phyloP scores from a whole-genome alignment of 2,888 invertebrate species.

The Dioctria rufipes region DNA sequence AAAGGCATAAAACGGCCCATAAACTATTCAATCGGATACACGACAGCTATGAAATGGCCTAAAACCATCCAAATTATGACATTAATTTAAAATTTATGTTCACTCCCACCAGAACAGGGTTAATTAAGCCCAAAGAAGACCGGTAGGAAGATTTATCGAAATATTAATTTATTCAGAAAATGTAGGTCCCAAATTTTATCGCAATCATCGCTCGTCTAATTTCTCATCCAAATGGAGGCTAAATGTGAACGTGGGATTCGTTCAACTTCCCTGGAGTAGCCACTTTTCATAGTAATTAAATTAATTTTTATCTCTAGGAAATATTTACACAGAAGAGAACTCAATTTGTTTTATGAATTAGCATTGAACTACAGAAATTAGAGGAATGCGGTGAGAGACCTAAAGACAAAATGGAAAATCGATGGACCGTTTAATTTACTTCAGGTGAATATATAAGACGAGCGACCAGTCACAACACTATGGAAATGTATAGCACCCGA shows the following conservation, averaged over 20 bases:
- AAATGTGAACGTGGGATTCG: not conserved
- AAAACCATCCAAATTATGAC: slow-evolving; percentile 36
- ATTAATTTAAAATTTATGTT: slow-evolving; percentile 44
- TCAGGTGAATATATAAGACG: not conserved
- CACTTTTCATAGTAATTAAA: slow-evolving; percentile 31
- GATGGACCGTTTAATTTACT: slow-evolving; percentile 44
- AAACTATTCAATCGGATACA: slow-evolving; percentile 7
- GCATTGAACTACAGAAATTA: slow-evolving; percentile 35
- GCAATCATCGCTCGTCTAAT: slow-evolving; percentile 13
- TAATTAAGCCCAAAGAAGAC: slow-evolving; percentile 22
- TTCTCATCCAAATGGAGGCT: not conserved
- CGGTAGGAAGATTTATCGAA: slow-evolving; percentile 15
- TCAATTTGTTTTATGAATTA: slow-evolving; percentile 49
- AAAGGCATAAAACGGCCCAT: slow-evolving; percentile 2
- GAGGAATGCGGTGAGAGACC: not conserved
- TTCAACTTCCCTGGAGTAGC: not conserved
- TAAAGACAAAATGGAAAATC: slow-evolving; percentile 21
- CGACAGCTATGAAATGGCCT: slow-evolving; percentile 8
- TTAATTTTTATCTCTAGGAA: slow-evolving; percentile 35
- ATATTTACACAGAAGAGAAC: slow-evolving; percentile 35
- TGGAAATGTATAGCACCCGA: slow-evolving; percentile 36
- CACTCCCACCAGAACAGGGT: slow-evolving; percentile 28
- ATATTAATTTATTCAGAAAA: slow-evolving; percentile 46
- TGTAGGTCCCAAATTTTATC: not conserved
- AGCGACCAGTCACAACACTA: slow-evolving; percentile 6